Conservation (phyloP, 2,797 vertebrate genomes). For the Antennarius maculatus region DNA sequence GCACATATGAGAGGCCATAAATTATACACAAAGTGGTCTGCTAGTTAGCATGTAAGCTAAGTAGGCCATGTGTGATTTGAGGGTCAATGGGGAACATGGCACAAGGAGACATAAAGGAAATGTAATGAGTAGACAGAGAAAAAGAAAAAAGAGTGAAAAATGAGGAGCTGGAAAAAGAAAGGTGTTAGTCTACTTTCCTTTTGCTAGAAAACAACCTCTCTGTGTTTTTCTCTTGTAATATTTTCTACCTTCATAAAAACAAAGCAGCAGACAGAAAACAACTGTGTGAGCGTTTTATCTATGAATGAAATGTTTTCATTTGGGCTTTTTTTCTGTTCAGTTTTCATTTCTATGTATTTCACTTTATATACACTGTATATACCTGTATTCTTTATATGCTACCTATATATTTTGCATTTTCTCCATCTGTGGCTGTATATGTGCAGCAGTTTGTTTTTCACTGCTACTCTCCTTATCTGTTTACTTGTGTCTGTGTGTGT, state of each 20-base stretch:
- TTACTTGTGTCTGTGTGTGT: conserved; percentile 12
- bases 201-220: neutral
- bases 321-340: neutral
- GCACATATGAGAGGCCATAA: conserved; percentile 9
- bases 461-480: conserved; percentile 34
- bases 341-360: neutral
- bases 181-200: neutral
- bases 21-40: conserved; percentile 20
- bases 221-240: neutral
- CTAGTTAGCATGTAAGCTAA: conserved; percentile 39
- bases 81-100: conserved; percentile 12
- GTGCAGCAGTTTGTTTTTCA: conserved; percentile 24
- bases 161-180: neutral
- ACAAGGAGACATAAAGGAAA: conserved; percentile 11
- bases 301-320: no score
- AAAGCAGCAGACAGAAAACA: neutral
- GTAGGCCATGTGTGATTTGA: conserved; percentile 22
- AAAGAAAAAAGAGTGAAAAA: neutral
- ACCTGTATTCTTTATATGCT: neutral
- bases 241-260: neutral
- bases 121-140: neutral
- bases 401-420: conserved; percentile 1
- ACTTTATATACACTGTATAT: neutral
- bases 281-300: no score
- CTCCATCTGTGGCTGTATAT: conserved; percentile 22